Conservation (phyloP, 2,113 vertebrate genomes). For the Sigmodon hispidus region DNA sequence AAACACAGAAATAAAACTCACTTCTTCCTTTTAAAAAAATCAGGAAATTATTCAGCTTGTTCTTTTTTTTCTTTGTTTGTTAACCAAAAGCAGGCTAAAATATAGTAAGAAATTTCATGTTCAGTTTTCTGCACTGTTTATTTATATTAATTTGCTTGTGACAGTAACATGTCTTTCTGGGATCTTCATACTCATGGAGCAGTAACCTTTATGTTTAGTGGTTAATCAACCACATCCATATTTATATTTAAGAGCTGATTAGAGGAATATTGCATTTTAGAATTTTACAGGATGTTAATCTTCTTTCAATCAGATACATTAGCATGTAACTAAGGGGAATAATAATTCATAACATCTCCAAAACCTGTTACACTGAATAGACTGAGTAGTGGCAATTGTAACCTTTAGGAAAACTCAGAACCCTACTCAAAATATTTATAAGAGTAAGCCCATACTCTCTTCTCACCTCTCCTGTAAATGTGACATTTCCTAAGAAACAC, state of each 20-base stretch:
- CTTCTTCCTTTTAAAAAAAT: constrained; percentile 45
- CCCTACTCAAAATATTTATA: background rate
- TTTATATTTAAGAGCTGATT: constrained; percentile 49
- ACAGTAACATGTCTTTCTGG: background rate
- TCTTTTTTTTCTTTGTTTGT: background rate
- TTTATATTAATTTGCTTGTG: constrained; percentile 67
- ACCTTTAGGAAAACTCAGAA: no score
- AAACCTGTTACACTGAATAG: background rate
- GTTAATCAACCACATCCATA: constrained; percentile 58
- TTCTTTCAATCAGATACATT: constrained; percentile 3
- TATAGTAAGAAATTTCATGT: background rate
- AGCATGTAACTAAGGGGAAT: background rate
- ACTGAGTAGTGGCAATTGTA: background rate
- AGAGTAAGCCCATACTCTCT: background rate
- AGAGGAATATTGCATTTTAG: constrained; percentile 53
- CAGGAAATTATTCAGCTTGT: constrained; percentile 14
- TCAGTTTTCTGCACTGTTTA: constrained; percentile 4
- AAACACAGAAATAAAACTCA: constrained; percentile 11
- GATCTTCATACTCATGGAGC: background rate
- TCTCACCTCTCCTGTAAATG: background rate
- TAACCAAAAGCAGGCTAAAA: background rate
- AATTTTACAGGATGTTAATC: constrained; percentile 21
- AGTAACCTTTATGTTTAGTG: background rate
- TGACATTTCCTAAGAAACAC: background rate
- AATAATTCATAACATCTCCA: background rate